Percentiles rank a stretch among this genome's conserved stretches.
These are phyloP conservation scores for Eufriesea mexicana DNA, from an alignment of 1,140 invertebrate species.

Conservation along the genomic window DNA sequence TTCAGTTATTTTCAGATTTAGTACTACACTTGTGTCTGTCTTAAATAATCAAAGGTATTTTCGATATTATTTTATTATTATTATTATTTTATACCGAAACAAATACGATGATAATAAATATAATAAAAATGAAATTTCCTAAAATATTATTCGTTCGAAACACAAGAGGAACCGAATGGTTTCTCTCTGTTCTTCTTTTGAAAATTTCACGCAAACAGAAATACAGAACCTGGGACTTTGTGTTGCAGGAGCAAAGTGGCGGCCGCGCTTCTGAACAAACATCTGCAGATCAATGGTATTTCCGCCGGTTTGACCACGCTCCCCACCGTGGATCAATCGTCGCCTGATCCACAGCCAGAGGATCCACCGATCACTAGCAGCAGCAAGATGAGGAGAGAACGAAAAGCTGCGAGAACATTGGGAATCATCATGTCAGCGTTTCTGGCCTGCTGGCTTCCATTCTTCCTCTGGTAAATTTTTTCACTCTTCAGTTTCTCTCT, in stretches of 20 bases:
- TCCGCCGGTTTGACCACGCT: slow-evolving; percentile 86
- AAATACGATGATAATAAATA: no score
- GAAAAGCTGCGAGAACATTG: slow-evolving; percentile 96
- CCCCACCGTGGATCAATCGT: slow-evolving; percentile 81
- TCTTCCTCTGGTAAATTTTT: slow-evolving; percentile 91
- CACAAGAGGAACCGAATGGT: background rate
- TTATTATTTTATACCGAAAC: no score
- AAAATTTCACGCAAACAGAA: background rate
- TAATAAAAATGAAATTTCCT: no score
- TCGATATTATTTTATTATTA: no score
- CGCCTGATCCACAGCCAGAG: slow-evolving; percentile 79
- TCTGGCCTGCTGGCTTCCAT: slow-evolving; percentile 96
- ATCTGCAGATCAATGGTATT: slow-evolving; percentile 93
- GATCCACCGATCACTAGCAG: slow-evolving; percentile 82
- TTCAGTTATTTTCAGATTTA: no score
- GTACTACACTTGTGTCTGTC: no score
- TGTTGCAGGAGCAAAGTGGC: slow-evolving; percentile 90
- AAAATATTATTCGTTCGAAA: no score
- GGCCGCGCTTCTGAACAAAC: slow-evolving; percentile 91
- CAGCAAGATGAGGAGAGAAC: slow-evolving; percentile 94
- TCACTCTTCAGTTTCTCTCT: no score
- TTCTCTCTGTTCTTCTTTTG: no score
- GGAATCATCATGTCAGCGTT: slow-evolving; percentile 98
- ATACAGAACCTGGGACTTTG: background rate
- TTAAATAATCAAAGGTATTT: no score